These are phyloP conservation scores for Morus bassanus DNA, from an alignment of 2,797 vertebrate species.

Conservation along the genomic window DNA sequence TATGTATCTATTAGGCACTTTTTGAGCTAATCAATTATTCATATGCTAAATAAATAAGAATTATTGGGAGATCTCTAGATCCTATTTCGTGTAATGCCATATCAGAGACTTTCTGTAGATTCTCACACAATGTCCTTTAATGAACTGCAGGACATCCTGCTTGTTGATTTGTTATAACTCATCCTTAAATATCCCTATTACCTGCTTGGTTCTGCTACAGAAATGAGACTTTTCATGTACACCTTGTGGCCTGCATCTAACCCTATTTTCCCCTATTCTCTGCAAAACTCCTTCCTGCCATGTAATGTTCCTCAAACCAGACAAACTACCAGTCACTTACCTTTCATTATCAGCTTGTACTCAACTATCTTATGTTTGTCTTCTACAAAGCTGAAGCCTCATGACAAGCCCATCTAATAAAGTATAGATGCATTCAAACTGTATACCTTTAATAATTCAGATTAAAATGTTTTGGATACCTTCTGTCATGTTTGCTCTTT, in stretches of 20 bases:
- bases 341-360: background rate
- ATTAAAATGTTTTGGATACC: background rate
- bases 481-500: background rate
- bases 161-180: background rate
- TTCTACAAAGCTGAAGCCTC: background rate
- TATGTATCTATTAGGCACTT: background rate
- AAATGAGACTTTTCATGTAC: background rate
- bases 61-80: background rate
- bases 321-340: background rate
- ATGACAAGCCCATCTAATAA: background rate
- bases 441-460: background rate
- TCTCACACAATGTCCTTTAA: background rate
- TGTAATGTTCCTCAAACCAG: background rate
- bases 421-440: background rate
- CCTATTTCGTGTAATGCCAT: background rate
- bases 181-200: background rate
- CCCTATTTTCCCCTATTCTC: background rate
- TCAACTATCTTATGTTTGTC: background rate
- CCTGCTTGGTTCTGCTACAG: background rate
- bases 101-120: background rate
- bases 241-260: background rate
- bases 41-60: background rate
- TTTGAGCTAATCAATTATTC: background rate
- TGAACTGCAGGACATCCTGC: background rate
- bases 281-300: background rate